These are phyloP conservation scores for Ceramica pisi DNA, from an alignment of 2,888 invertebrate genomes.

Conservation along the genomic window DNA sequence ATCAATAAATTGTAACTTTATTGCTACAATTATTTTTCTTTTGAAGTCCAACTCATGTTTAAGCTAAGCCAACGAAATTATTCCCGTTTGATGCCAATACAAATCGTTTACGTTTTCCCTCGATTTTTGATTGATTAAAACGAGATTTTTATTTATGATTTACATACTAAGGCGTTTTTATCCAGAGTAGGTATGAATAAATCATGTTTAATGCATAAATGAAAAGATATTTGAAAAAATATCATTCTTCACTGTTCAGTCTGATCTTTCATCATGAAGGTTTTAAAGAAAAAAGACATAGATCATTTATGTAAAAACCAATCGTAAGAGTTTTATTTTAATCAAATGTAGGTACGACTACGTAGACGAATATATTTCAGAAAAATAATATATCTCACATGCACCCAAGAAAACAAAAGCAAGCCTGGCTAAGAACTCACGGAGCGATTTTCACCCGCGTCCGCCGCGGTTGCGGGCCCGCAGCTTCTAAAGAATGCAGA, in stretches of 20 bases:
- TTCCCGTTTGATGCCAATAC: conserved; percentile 31
- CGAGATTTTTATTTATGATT: conserved; percentile 38
- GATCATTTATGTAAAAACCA: neutral
- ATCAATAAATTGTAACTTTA: neutral
- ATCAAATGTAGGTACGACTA: neutral
- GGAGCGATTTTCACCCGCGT: no score
- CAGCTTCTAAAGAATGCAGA: no score
- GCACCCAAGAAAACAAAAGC: no score
- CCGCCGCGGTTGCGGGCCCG: no score
- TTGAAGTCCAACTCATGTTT: conserved; percentile 36
- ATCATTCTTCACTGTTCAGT: conserved; percentile 8
- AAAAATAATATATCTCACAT: no score
- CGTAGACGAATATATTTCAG: no score
- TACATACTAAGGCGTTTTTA: conserved; percentile 14
- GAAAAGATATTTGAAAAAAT: conserved; percentile 10
- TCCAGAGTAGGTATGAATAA: conserved; percentile 29
- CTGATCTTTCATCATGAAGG: neutral
- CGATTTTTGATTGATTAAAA: conserved; percentile 52
- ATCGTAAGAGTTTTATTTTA: neutral
- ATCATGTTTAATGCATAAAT: conserved; percentile 24
- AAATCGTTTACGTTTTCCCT: conserved; percentile 39
- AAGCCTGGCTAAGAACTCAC: no score
- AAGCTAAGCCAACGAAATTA: conserved; percentile 21
- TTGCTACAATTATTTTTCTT: conserved; percentile 17
- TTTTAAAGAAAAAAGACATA: neutral